Percentiles rank a stretch among this genome's conserved stretches.
These are phyloP conservation scores for Cheilosia urbana DNA, from an alignment of 2,888 invertebrate genomes.

Conservation along the genomic window DNA sequence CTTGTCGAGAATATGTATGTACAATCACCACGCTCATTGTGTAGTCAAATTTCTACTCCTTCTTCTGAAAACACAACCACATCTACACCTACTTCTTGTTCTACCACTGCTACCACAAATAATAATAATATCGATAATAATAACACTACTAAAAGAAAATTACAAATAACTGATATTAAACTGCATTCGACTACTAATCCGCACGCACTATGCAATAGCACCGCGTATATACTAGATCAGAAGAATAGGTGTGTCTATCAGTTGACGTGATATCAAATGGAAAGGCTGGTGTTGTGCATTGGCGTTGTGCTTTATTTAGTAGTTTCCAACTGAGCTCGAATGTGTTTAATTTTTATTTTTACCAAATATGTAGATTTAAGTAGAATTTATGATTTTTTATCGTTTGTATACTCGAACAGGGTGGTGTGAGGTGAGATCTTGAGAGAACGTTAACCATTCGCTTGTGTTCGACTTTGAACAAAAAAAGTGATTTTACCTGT, in stretches of 20 bases:
- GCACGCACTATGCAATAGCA: conserved; percentile 84
- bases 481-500: too few species aligned
- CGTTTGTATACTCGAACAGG: background rate
- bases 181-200: conserved; percentile 86
- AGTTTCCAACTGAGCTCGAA: conserved; percentile 22
- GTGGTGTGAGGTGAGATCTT: background rate
- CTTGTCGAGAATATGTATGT: conserved; percentile 84
- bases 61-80: conserved; percentile 71
- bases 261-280: conserved; percentile 66
- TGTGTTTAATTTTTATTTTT: conserved; percentile 1
- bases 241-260: conserved; percentile 82
- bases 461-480: too few species aligned
- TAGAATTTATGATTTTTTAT: conserved; percentile 4
- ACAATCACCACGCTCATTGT: conserved; percentile 81
- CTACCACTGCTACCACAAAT: conserved; percentile 51
- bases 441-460: background rate
- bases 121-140: conserved; percentile 76
- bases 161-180: conserved; percentile 85
- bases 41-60: conserved; percentile 79
- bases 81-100: conserved; percentile 64
- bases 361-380: background rate
- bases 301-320: conserved; percentile 27
- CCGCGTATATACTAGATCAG: conserved; percentile 81
- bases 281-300: conserved; percentile 14
- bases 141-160: conserved; percentile 80